Percentiles rank a stretch among this genome's conserved stretches.
These are phyloP conservation scores for Telenomus remus DNA, from an alignment of 1,140 invertebrate genomes.

Conservation along the genomic window DNA sequence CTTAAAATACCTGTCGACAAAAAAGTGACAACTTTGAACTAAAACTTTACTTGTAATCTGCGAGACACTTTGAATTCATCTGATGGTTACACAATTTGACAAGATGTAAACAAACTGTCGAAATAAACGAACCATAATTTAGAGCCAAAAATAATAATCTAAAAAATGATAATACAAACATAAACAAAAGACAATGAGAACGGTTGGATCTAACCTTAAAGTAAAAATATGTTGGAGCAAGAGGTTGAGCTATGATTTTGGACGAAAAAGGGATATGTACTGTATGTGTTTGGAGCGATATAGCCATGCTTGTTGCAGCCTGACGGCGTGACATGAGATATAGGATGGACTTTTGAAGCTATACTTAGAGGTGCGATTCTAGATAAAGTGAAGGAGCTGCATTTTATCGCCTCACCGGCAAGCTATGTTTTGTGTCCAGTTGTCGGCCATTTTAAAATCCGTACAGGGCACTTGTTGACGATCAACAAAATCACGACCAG, in stretches of 20 bases:
- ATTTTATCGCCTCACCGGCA: constrained; percentile 67
- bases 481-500: too few species aligned
- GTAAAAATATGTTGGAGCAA: neutral
- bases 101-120: neutral
- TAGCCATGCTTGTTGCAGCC: too few species aligned
- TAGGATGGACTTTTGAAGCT: neutral
- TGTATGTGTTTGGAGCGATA: too few species aligned
- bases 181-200: neutral
- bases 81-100: neutral
- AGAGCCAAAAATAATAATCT: neutral
- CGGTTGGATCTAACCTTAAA: neutral
- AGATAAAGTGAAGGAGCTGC: neutral
- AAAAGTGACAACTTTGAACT: constrained; percentile 32
- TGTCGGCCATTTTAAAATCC: constrained; percentile 73
- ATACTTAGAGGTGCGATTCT: neutral
- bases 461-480: too few species aligned
- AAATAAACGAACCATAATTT: neutral
- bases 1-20: constrained; percentile 68
- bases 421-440: constrained; percentile 68
- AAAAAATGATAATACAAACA: neutral
- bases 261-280: too few species aligned
- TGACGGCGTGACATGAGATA: neutral
- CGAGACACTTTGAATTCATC: neutral
- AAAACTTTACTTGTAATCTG: too few species aligned
- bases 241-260: neutral